Evolutionary conservation across 2,888 invertebrate genomes (phyloP), one percentile per base, ranked within the genome.

Genomic region (Drosophila kanekoi): DNA sequence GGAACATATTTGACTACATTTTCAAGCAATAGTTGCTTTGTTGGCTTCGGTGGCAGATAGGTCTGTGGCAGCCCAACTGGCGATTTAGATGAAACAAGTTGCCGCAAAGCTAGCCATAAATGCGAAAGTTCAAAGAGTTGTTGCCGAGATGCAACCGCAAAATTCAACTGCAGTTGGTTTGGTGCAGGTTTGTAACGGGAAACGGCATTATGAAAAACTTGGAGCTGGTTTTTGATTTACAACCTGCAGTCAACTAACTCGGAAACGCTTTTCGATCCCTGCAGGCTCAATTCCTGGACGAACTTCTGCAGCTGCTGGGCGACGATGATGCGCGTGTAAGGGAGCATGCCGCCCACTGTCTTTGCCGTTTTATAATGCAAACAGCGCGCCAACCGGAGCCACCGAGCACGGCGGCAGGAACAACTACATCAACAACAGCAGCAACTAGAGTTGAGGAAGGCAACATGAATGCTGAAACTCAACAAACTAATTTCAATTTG

Each of bases 311-410:
- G 79, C 83, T 92, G 82, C 81, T 93, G 77, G 91, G 90, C 82
- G 92, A 93, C 73, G 91, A 92, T 86, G 93, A 93, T 90, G 89
- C 89, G 71, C 92, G 93, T 78, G 92, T 93, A 60, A 85, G 93
- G 68, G 92, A 92, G 77, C 89, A 92, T 83, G 89, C 90, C 54
- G 91, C 91, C 61, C 79, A 89, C 75, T 90, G 91, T 77, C 84
- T 92, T 59, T 91, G 91, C 80, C 89, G 91, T 67, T 92, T 91
- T 80, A 91, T 92, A 79, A 89, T 91, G 81, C 89, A 91, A 88
- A 89, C 88, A 72, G 87, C 89, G 72, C 88, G 86, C 76, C 82
- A 86, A 52, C 75, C 70, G 45, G 69, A 77, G 35, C 69, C 68
- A 69, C 41, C 45, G 18, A 35, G 63, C 73, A 28, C 65, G 69